Percentiles rank a stretch among this genome's conserved stretches.
Conservation (phyloP, 2,113 vertebrate species). For the Bos indicus region DNA sequence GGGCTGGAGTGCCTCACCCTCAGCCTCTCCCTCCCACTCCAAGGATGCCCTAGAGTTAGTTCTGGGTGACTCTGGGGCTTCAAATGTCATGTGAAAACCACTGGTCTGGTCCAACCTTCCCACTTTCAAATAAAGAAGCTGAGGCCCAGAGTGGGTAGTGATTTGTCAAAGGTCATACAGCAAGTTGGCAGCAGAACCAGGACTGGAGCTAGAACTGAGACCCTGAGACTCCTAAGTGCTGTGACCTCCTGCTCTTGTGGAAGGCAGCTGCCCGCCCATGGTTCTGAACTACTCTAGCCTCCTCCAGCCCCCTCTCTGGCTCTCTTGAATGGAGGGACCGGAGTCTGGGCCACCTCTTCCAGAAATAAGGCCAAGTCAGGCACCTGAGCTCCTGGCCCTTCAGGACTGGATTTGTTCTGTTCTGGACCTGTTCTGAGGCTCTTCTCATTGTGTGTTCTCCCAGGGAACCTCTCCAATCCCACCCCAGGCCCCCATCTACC, state of each 20-base stretch:
- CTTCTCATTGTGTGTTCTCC: neutral
- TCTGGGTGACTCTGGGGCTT: neutral
- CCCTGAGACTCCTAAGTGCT: neutral
- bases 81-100: conserved; percentile 31
- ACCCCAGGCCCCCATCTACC: neutral
- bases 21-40: neutral
- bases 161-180: conserved; percentile 60
- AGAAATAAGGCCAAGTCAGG: neutral
- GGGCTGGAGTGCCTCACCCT: neutral
- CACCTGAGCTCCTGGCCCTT: neutral
- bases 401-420: neutral
- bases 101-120: neutral
- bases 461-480: neutral
- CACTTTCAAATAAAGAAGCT: conserved; percentile 22
- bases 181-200: conserved; percentile 55
- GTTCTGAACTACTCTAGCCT: neutral
- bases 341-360: neutral
- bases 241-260: neutral
- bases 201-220: neutral
- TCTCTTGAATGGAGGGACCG: neutral
- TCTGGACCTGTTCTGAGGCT: neutral
- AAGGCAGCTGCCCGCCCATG: neutral
- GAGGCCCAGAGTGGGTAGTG: conserved; percentile 15
- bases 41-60: neutral
- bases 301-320: neutral